Evolutionary conservation across 2,113 vertebrate genomes (phyloP).

Genomic region (Okapia johnstoni): DNA sequence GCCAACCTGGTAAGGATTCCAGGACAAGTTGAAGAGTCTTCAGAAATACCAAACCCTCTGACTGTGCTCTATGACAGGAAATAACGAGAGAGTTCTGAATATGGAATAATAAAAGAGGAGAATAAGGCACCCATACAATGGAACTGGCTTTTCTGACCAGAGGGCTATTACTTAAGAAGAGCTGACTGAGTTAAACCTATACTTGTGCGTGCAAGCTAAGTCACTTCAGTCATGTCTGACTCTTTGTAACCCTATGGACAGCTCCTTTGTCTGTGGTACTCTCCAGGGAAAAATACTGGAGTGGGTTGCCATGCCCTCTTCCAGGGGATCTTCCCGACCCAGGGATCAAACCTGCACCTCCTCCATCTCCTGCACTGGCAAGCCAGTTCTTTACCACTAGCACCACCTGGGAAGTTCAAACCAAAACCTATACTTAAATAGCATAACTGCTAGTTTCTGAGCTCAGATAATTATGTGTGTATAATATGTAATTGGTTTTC

Average conservation of each 20-base stretch:
- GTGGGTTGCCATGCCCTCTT: background rate
- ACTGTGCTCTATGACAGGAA: background rate
- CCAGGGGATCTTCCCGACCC: fast-evolving
- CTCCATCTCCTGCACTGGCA: background rate
- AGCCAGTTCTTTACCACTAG: background rate
- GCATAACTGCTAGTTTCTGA: background rate
- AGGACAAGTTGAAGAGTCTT: background rate
- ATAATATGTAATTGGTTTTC: background rate
- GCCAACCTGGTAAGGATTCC: background rate
- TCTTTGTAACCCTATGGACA: background rate
- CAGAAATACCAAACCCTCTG: background rate
- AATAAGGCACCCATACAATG: background rate
- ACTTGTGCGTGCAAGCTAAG: background rate
- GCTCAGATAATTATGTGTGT: background rate
- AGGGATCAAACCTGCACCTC: background rate
- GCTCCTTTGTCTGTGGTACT: fast-evolving
- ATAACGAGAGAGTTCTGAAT: background rate
- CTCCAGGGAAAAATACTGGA: background rate
- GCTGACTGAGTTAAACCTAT: background rate
- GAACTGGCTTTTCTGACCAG: background rate
- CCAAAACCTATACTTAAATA: background rate
- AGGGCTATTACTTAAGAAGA: background rate
- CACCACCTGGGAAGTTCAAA: background rate
- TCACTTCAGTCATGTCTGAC: background rate
- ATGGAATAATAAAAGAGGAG: background rate